Base-by-base conservation (phyloP, 23 tunicate genomes). In the Halocynthia roretzi region DNA sequence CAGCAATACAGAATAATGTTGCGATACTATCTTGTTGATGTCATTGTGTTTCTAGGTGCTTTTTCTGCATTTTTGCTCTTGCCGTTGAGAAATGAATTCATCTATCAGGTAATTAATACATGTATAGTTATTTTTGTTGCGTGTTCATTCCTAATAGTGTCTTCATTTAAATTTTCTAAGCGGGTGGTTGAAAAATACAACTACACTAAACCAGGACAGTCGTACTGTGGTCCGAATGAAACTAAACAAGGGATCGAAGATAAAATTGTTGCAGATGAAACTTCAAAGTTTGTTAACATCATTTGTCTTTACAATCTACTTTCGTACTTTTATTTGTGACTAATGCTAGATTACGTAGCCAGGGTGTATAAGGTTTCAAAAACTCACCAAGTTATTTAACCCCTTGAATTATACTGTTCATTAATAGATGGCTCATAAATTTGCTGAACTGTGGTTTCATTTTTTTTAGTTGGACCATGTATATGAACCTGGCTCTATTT, bases 391-490 rank as follows among this genome's bases (percentile, higher is more conserved):
- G 44, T 31, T 31, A n/a, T n/a, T n/a, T n/a, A n/a, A n/a, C n/a
- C n/a, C 44, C 4, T 31, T 4, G 44, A 31, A 31, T 31, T 31
- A 31, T 31, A 31, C 44, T n/a, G n/a, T n/a, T n/a, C n/a, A n/a
- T n/a, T n/a, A n/a, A n/a, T n/a, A n/a, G n/a, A n/a, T n/a, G n/a
- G n/a, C n/a, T n/a, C n/a, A n/a, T n/a, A 31, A 31, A 31, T 31
- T 31, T 31, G 44, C 44, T n/a, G n/a, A n/a, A n/a, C n/a, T 31
- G 44, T 31, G 44, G 44, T 31, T 31, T 31, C 4, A 31, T 72
- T 12, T 23, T 12, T 23, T 86, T 31, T 60, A 91, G 91, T 64
- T 85, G 87, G 87, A 81, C 87, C 7, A 76, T 85, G 83, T 58
- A 54, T 12, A 65, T 91, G 50, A 73, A 91, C 62, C 22, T 81